Evolutionary conservation across 2,888 invertebrate genomes (phyloP).

Genomic region (Lamellibrachia columna): DNA sequence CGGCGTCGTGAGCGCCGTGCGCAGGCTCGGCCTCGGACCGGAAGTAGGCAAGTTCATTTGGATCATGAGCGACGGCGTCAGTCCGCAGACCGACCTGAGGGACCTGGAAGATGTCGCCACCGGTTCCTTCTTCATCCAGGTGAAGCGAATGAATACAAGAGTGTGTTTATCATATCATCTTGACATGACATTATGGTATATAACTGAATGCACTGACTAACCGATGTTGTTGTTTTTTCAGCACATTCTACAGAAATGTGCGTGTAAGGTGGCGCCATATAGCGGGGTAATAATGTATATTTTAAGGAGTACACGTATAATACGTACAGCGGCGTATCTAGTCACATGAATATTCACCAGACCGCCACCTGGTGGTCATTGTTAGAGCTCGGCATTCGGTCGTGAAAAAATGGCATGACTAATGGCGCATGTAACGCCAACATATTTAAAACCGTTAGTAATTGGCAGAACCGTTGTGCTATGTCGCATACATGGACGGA

Average conservation of each 20-base stretch:
- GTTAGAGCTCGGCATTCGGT: neutral
- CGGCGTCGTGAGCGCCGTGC: slow-evolving; percentile 25
- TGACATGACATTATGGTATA: neutral
- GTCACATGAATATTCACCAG: neutral
- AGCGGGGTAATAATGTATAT: too few species aligned
- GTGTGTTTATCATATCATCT: neutral
- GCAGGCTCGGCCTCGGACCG: neutral
- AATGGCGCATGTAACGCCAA: too few species aligned
- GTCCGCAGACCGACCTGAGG: slow-evolving; percentile 25
- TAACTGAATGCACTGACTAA: neutral
- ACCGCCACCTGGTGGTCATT: neutral
- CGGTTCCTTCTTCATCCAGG: slow-evolving; percentile 31
- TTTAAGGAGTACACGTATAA: too few species aligned
- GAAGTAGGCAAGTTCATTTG: slow-evolving; percentile 28
- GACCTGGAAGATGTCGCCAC: slow-evolving; percentile 23
- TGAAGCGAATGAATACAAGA: neutral
- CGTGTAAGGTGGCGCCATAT: neutral
- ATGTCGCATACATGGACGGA: too few species aligned
- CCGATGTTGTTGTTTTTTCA: neutral
- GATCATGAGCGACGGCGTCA: slow-evolving; percentile 33
- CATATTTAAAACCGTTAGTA: too few species aligned
- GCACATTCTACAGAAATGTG: neutral
- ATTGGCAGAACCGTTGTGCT: too few species aligned
- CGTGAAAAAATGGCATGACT: too few species aligned
- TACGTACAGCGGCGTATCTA: neutral